Evolutionary conservation across 2,797 vertebrate species (phyloP).

Genomic region (Gadopsis marmoratus): DNA sequence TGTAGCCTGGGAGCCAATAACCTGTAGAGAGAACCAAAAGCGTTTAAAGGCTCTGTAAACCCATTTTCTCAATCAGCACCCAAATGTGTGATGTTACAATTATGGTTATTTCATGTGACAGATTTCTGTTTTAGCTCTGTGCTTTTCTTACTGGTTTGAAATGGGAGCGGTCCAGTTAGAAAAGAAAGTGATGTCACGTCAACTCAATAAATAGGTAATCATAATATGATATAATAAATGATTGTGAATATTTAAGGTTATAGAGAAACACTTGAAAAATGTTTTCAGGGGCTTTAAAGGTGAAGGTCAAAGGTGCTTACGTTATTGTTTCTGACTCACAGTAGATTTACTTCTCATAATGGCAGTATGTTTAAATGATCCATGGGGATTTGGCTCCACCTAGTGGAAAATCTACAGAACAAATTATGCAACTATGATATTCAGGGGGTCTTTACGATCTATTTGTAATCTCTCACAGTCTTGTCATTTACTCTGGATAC

Average conservation of each 20-base stretch:
- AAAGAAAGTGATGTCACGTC: too few relatives aligned
- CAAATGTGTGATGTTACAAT: background rate
- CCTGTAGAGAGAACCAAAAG: slow-evolving; percentile 78
- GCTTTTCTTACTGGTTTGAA: background rate
- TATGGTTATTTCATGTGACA: background rate
- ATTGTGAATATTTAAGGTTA: background rate
- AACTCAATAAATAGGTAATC: too few relatives aligned
- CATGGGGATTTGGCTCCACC: slow-evolving; percentile 53
- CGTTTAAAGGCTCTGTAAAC: background rate
- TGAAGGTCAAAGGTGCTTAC: background rate
- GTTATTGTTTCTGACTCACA: background rate
- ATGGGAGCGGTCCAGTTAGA: background rate
- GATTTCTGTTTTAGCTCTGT: background rate
- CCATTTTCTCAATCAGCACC: background rate
- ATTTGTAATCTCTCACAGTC: background rate
- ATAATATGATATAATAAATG: too few relatives aligned
- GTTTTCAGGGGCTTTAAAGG: too few relatives aligned
- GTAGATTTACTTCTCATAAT: background rate
- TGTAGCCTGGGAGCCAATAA: slow-evolving; percentile 95
- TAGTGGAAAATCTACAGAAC: slow-evolving; percentile 52
- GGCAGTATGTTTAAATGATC: background rate
- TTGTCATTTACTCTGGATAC: background rate
- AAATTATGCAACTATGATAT: background rate
- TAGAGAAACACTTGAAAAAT: background rate
- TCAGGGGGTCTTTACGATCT: background rate